Evolutionary conservation across 2,888 invertebrate species (phyloP).

Genomic region (Apodemia zela): DNA sequence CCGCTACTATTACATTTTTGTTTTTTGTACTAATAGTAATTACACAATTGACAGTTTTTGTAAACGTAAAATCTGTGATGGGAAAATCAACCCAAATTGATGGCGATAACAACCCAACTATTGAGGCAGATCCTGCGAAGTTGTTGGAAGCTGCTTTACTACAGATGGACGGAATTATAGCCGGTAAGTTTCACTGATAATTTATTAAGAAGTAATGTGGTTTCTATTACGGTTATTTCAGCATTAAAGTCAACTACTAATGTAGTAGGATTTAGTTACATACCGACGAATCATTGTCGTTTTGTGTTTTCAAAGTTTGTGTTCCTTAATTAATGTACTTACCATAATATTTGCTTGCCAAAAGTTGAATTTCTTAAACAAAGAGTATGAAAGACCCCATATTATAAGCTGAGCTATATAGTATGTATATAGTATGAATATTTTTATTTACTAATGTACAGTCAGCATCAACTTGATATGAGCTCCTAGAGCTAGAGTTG

Average conservation of each 20-base stretch:
- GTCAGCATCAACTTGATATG: too few relatives aligned
- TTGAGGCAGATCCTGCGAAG: conserved; percentile 91
- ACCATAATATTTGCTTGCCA: too few relatives aligned
- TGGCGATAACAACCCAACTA: conserved; percentile 73
- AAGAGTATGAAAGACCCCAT: too few relatives aligned
- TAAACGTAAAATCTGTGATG: conserved; percentile 49
- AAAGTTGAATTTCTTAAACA: too few relatives aligned
- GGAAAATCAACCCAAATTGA: conserved; percentile 70
- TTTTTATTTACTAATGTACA: too few relatives aligned
- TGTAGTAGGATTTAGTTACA: not conserved
- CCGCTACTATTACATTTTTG: not conserved
- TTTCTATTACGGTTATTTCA: not conserved
- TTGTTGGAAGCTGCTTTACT: conserved; percentile 91
- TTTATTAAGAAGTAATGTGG: not conserved
- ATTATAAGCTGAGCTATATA: too few relatives aligned
- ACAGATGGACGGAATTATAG: conserved; percentile 94
- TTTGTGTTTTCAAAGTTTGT: not conserved
- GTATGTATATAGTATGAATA: too few relatives aligned
- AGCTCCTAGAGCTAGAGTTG: too few relatives aligned
- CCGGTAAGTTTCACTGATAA: conserved; percentile 74
- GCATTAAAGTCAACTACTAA: not conserved
- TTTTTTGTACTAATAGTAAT: not conserved
- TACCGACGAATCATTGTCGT: not conserved
- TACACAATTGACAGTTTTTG: not conserved
- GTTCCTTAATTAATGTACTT: too few relatives aligned